Percentiles rank a stretch among this genome's conserved stretches.
phyloP scores from a whole-genome alignment of 2,113 vertebrate species.

The Bufo bufo region DNA sequence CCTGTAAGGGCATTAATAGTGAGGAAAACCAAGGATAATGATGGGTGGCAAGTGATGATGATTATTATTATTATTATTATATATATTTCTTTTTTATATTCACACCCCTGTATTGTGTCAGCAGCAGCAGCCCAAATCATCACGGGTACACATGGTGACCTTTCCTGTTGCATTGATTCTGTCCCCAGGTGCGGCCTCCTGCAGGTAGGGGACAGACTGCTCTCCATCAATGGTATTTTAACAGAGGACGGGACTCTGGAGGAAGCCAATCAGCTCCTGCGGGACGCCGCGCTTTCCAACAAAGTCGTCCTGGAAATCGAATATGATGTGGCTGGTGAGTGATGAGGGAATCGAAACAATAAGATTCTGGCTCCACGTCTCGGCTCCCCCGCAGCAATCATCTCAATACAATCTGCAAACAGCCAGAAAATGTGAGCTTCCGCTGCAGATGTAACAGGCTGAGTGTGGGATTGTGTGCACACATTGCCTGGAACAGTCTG shows the following conservation, averaged over 20 bases:
- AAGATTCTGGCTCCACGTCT: background rate
- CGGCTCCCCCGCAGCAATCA: background rate
- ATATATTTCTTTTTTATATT: too few species aligned
- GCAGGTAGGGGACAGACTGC: conserved; percentile 90
- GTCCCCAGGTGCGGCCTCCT: conserved; percentile 87
- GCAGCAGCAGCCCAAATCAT: too few species aligned
- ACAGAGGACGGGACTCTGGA: conserved; percentile 95
- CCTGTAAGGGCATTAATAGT: too few species aligned
- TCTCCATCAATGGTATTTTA: conserved; percentile 90
- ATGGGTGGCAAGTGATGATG: too few species aligned
- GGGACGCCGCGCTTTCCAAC: conserved; percentile 88
- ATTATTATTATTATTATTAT: too few species aligned
- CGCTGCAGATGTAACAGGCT: background rate
- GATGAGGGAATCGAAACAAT: background rate
- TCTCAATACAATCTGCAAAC: background rate
- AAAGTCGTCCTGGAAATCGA: conserved; percentile 90
- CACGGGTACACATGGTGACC: background rate
- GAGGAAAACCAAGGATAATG: too few species aligned
- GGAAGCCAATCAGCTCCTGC: conserved; percentile 93
- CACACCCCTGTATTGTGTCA: too few species aligned
- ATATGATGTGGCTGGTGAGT: conserved; percentile 91
- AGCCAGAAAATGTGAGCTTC: background rate
- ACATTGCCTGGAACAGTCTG: background rate
- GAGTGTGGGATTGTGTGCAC: conserved; percentile 40
- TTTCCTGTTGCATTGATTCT: background rate